These are phyloP conservation scores for Apogon hyalosoma DNA, from an alignment of 2,797 vertebrate genomes.

Conservation along the genomic window DNA sequence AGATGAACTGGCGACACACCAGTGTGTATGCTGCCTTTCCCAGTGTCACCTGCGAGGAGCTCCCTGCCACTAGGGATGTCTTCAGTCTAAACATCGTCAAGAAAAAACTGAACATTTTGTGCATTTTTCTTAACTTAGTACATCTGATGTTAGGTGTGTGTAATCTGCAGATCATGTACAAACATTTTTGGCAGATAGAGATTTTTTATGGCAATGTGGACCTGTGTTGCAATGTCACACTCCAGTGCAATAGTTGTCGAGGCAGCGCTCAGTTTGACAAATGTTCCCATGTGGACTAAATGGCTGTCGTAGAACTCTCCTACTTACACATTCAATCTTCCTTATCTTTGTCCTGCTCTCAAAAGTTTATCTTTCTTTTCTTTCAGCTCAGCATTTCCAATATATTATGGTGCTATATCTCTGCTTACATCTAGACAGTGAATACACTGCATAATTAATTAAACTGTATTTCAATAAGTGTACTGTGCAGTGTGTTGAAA, in stretches of 20 bases:
- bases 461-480: conserved; percentile 3
- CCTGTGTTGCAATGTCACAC: conserved; percentile 26
- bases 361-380: not conserved
- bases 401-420: not conserved
- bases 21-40: no score
- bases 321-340: conserved; percentile 1
- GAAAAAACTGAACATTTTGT: no score
- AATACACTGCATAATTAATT: conserved; percentile 12
- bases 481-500: not conserved
- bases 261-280: conserved; percentile 18
- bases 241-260: conserved; percentile 19
- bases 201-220: conserved; percentile 12
- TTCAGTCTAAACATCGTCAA: no score
- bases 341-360: not conserved
- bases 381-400: not conserved
- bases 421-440: not conserved
- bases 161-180: conserved; percentile 13
- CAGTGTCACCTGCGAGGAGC: conserved; percentile 17
- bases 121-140: not conserved
- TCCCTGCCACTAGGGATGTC: no score
- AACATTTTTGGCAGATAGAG: conserved; percentile 14
- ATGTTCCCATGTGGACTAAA: conserved; percentile 30
- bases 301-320: conserved; percentile 16
- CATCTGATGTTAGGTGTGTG: conserved; percentile 17
- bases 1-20: no score